phyloP scores from a whole-genome alignment of 2,888 invertebrate species.

The Eupithecia dodoneata region DNA sequence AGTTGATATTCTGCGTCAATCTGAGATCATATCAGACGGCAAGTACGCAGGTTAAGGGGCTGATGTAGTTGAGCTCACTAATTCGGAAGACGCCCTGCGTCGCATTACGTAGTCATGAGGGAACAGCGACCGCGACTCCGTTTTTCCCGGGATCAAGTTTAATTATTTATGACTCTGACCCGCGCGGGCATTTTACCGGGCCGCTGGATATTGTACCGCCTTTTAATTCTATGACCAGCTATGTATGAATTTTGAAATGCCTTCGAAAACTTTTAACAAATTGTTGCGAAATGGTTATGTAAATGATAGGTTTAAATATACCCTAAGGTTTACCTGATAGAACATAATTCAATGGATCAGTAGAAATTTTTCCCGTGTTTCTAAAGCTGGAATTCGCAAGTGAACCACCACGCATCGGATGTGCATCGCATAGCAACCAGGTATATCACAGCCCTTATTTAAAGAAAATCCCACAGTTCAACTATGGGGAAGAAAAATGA shows the following conservation, averaged over 20 bases:
- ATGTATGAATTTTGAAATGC: constrained; percentile 19
- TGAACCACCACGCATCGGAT: background rate
- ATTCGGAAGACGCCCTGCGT: constrained; percentile 5
- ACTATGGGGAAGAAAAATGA: background rate
- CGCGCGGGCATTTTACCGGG: constrained; percentile 43
- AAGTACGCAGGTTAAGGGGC: background rate
- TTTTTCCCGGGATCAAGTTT: constrained; percentile 80
- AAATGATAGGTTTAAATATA: background rate
- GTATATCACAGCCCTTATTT: background rate
- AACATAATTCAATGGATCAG: background rate
- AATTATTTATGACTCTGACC: constrained; percentile 82
- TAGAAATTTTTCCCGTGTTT: background rate
- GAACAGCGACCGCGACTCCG: constrained; percentile 45
- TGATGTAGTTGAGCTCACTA: background rate
- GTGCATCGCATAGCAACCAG: background rate
- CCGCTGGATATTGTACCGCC: constrained; percentile 21
- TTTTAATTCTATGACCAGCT: constrained; percentile 26
- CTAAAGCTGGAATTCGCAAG: background rate
- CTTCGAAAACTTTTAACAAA: background rate
- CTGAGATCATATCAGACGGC: background rate
- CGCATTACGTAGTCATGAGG: constrained; percentile 15
- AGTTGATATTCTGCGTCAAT: background rate
- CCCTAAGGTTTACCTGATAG: background rate
- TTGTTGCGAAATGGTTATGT: background rate
- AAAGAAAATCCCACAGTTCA: background rate